Evolutionary conservation across 2,888 invertebrate genomes (phyloP).

Genomic region (Dicycla oo): DNA sequence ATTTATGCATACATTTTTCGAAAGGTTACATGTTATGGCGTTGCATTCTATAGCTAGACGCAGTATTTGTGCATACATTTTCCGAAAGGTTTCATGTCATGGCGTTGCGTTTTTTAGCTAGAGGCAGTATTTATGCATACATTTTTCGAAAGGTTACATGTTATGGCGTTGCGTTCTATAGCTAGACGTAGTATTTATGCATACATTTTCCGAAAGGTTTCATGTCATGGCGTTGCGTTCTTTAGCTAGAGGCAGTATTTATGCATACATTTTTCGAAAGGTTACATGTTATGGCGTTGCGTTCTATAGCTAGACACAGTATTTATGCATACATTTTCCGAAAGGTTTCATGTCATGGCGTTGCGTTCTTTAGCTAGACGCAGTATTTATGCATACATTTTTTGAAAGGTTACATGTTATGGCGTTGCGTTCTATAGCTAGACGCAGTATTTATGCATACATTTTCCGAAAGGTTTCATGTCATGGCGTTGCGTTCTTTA

Average conservation of each 20-base stretch:
- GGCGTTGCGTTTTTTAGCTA: not conserved
- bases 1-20: conserved; percentile 16
- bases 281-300: conserved; percentile 41
- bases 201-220: conserved; percentile 30
- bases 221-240: conserved; percentile 35
- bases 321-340: conserved; percentile 17
- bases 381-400: not conserved
- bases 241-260: not conserved
- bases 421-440: not conserved
- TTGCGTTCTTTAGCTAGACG: not conserved
- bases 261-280: conserved; percentile 21
- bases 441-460: not conserved
- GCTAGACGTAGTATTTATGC: not conserved
- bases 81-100: conserved; percentile 44
- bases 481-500: conserved; percentile 29
- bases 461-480: conserved; percentile 38
- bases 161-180: conserved; percentile 26
- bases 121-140: not conserved
- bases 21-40: conserved; percentile 40
- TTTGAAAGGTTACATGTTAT: conserved; percentile 36
- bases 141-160: conserved; percentile 37
- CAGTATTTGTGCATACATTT: conserved; percentile 1
- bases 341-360: conserved; percentile 41
- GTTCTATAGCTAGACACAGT: not conserved
- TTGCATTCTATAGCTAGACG: not conserved